Percentiles rank a stretch among this genome's conserved stretches.
Evolutionary conservation across 2,113 vertebrate species (phyloP).

Genomic region (Ammospiza caudacuta): DNA sequence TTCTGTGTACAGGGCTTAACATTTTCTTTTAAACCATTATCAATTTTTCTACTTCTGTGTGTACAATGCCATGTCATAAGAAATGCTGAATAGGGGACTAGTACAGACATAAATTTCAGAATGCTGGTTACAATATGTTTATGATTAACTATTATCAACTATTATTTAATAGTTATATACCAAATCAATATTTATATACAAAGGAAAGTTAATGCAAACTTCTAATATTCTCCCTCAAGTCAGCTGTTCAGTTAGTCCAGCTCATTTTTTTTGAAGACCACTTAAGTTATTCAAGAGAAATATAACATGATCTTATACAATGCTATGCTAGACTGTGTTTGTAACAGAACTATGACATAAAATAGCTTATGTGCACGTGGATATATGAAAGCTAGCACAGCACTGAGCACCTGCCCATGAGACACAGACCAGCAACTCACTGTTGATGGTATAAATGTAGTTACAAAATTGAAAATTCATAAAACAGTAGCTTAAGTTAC

Average conservation of each 20-base stretch:
- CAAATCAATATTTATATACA: neutral
- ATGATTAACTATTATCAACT: neutral
- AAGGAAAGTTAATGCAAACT: neutral
- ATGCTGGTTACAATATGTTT: accelerated
- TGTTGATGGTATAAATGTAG: neutral
- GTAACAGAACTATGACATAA: neutral
- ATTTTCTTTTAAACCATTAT: neutral
- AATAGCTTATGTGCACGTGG: neutral
- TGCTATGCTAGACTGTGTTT: neutral
- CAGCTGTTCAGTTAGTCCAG: neutral
- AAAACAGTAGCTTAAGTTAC: neutral
- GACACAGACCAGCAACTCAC: neutral
- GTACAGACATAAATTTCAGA: neutral
- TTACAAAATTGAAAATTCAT: neutral
- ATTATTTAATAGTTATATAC: neutral
- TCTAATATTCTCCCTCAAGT: neutral
- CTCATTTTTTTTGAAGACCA: neutral
- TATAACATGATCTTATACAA: neutral
- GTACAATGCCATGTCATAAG: neutral
- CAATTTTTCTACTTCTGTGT: neutral
- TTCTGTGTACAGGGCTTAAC: neutral
- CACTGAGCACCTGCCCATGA: neutral
- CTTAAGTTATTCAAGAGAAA: neutral
- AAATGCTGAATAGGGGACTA: neutral
- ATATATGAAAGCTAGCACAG: neutral